These are phyloP conservation scores for Zaprionus lachaisei DNA, from an alignment of 1,140 invertebrate genomes.

Conservation along the genomic window DNA sequence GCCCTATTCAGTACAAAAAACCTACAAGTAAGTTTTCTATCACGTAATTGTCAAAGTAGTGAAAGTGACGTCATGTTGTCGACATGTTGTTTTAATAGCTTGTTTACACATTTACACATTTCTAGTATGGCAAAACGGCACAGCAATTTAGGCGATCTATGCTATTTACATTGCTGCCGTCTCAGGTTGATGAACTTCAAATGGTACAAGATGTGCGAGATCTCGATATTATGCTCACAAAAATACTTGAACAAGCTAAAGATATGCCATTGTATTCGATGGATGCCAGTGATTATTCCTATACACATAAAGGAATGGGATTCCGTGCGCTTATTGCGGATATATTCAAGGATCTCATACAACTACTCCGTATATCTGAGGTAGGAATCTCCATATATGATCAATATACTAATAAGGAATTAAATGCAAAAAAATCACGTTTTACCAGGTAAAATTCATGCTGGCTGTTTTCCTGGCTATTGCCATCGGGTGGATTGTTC, in stretches of 20 bases:
- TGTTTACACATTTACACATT: conserved; percentile 25
- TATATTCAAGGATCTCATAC: conserved; percentile 56
- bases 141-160: conserved; percentile 56
- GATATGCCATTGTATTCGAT: conserved; percentile 31
- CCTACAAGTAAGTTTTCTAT: conserved; percentile 53
- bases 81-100: conserved; percentile 23
- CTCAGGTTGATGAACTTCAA: conserved; percentile 60
- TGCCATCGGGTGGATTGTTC: conserved; percentile 47
- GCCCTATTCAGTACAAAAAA: conserved; percentile 59
- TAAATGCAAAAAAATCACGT: neutral
- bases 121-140: conserved; percentile 51
- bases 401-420: neutral
- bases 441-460: conserved; percentile 62
- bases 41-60: neutral
- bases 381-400: conserved; percentile 40
- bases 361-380: conserved; percentile 61
- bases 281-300: conserved; percentile 27
- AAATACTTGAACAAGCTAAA: conserved; percentile 55
- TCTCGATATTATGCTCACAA: conserved; percentile 62
- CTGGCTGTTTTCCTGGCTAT: conserved; percentile 35
- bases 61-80: conserved; percentile 62
- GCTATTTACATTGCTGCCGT: conserved; percentile 55
- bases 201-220: conserved; percentile 62
- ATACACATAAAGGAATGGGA: conserved; percentile 32
- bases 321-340: conserved; percentile 50